Percentiles rank a stretch among this genome's conserved stretches.
Conservation (phyloP, 2,113 vertebrate genomes). For the Actinemys pallida region DNA sequence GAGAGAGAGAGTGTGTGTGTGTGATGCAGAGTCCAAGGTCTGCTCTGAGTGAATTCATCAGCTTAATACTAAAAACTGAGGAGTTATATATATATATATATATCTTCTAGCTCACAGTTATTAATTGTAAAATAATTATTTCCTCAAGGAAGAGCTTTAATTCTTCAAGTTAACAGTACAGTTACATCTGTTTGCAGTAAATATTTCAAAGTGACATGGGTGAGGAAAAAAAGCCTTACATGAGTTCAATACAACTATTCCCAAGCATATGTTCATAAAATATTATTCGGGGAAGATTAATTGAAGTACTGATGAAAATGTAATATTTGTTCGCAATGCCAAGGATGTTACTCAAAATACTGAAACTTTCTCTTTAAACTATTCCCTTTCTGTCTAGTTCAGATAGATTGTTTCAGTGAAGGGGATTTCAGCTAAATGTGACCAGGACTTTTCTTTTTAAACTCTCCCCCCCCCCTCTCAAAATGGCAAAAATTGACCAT, state of each 20-base stretch:
- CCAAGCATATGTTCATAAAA: not conserved
- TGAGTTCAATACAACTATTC: conserved; percentile 15
- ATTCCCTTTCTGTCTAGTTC: not conserved
- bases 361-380: not conserved
- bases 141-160: not conserved
- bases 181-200: conserved; percentile 29
- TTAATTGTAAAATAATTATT: conserved; percentile 22
- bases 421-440: not conserved
- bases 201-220: conserved; percentile 31
- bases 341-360: not conserved
- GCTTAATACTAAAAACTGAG: not conserved
- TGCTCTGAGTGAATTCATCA: not conserved
- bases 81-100: not conserved
- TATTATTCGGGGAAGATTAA: conserved; percentile 31
- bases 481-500: conserved; percentile 48
- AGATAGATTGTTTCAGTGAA: not conserved
- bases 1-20: not conserved
- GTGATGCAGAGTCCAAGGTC: not conserved
- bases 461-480: not conserved
- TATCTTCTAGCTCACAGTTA: not conserved
- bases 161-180: not conserved
- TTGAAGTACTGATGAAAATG: conserved; percentile 8
- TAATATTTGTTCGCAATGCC: not conserved
- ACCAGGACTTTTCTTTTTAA: not conserved
- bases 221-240: not conserved